Conservation (phyloP, 2,113 vertebrate genomes). For the Callipepla californica region DNA sequence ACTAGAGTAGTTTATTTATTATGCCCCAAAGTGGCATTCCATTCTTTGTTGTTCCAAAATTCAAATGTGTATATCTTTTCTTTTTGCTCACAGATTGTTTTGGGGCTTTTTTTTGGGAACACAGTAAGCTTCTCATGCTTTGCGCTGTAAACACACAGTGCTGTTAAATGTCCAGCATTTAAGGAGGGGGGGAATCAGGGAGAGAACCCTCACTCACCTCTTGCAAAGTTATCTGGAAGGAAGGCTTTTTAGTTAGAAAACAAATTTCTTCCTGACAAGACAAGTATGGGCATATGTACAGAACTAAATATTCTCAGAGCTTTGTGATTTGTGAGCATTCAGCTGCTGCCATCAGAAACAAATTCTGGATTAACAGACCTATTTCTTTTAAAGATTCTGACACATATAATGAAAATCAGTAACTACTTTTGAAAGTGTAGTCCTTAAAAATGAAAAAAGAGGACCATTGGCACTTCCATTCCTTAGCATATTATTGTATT, state of each 20-base stretch:
- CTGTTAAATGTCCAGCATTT: background rate
- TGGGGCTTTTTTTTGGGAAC: background rate
- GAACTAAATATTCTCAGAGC: background rate
- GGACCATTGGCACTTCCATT: constrained; percentile 18
- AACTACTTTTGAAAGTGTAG: background rate
- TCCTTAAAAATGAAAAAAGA: constrained; percentile 1
- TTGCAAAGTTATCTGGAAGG: background rate
- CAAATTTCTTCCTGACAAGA: background rate
- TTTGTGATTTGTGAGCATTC: background rate
- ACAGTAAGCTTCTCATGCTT: background rate
- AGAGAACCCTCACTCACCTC: background rate
- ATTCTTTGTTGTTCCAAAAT: background rate
- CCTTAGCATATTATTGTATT: constrained; percentile 10
- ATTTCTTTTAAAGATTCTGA: background rate
- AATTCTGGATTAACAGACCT: background rate
- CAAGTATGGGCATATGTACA: background rate
- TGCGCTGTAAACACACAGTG: background rate
- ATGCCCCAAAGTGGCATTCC: background rate
- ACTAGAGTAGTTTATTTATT: background rate
- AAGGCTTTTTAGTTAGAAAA: constrained; percentile 15
- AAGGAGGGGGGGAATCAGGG: background rate
- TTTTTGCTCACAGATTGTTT: background rate
- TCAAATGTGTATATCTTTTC: background rate
- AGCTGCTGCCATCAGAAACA: background rate
- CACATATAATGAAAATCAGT: background rate